Base-by-base conservation (phyloP, 37 sponge, comb jelly and placozoan genomes). In the Axinella damicornis region DNA sequence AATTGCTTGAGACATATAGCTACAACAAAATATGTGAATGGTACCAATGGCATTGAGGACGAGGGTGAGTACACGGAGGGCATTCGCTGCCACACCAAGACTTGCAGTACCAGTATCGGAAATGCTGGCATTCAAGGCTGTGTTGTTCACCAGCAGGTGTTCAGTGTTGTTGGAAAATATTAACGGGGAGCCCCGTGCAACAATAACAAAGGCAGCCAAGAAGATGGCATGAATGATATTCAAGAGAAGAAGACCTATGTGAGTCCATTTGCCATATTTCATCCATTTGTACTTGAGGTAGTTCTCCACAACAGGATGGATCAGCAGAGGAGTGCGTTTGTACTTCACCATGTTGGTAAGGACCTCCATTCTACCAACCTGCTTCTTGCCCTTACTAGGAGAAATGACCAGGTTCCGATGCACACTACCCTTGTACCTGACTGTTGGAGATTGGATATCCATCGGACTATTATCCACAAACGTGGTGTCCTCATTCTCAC, bases 241-340 rank as follows among this genome's bases (percentile, higher is more conserved):
- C 22, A 86, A 53, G 31, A 59, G 22, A 1, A 69, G 5, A 16
- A 65, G 14, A 1, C 59, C 72, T 22, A 59, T 2, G 67, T 83
- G 58, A 12, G 84, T 60, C 27, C 36, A 58, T 17, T 82, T 69
- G 16, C 97, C 97, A 56, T 96, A 96, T 20, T 69, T 58, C 25
- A 63, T 24, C 97, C 97, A 96, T 57, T 93, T 93, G 24, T 57
- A 33, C 74, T 86, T 91, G 5, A 96, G 75, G 63, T 69, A 91
- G 34, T 36, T 54, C 19, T 69, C 59, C 17, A 77, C 74, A n/a
- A 94, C 59, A 5, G 94, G 90, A 56, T 96, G 94, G 35, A 63
- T 82, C 12, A 96, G 80, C 17, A 90, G 83, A 1, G 67, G 12
- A 21, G 2, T 62, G 32, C 97, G 86, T 27, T 86, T 74, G 66